phyloP scores from a whole-genome alignment of 2,797 vertebrate species.

The Pangasius djambal region DNA sequence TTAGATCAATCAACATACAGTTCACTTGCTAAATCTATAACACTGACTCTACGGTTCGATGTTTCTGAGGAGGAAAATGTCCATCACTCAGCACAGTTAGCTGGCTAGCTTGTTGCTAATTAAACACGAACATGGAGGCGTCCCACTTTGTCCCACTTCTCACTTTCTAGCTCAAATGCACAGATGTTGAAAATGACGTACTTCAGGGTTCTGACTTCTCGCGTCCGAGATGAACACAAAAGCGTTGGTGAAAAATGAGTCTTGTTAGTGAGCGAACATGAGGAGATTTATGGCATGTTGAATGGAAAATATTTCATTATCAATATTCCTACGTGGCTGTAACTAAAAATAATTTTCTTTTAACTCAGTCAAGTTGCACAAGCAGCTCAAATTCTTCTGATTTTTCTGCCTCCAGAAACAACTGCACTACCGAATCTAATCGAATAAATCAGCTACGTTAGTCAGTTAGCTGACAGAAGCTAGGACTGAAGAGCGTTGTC shows the following conservation, averaged over 20 bases:
- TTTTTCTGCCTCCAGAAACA: too few relatives aligned
- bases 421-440: neutral
- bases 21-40: neutral
- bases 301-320: neutral
- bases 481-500: neutral
- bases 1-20: neutral
- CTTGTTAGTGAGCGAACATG: neutral
- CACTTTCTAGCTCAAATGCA: neutral
- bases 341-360: neutral
- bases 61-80: neutral
- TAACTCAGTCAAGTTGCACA: neutral
- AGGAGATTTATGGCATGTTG: neutral
- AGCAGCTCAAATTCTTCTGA: neutral
- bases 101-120: neutral
- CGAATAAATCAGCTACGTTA: neutral
- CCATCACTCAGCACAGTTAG: neutral
- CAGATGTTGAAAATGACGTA: neutral
- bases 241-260: too few relatives aligned
- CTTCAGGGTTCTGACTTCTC: neutral
- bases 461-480: neutral
- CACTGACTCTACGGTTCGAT: neutral
- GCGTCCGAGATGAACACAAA: neutral
- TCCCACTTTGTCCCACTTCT: neutral
- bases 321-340: neutral
- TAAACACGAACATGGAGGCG: neutral